These are phyloP conservation scores for Columba guinea DNA, from an alignment of 2,797 vertebrate species.

Conservation along the genomic window DNA sequence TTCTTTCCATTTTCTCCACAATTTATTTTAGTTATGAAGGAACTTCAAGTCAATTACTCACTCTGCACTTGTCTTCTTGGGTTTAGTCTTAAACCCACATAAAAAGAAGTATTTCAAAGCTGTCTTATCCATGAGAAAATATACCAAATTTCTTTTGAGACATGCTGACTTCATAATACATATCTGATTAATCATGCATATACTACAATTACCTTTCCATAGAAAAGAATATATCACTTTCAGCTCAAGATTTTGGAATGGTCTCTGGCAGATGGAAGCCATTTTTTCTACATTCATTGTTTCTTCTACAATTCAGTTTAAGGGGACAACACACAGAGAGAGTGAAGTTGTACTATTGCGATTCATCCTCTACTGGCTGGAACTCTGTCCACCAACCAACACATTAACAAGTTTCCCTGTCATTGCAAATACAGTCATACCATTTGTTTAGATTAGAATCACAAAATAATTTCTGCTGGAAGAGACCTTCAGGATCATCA, in stretches of 20 bases:
- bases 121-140: background rate
- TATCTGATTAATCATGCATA: background rate
- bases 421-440: background rate
- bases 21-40: background rate
- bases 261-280: background rate
- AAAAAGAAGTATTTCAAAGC: background rate
- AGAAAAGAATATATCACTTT: background rate
- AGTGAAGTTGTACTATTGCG: background rate
- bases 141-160: background rate
- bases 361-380: background rate
- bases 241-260: background rate
- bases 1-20: background rate
- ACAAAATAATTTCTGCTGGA: no score
- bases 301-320: background rate
- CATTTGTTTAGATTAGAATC: background rate
- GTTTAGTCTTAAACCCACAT: background rate
- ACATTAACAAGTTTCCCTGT: background rate
- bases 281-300: background rate
- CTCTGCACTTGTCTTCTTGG: background rate
- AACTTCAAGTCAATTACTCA: background rate
- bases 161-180: background rate
- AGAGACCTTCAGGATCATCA: no score
- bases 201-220: background rate
- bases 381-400: background rate
- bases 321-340: background rate